Percentiles rank a stretch among this genome's conserved stretches.
Conservation (phyloP, 2,113 vertebrate species). For the Cyanoderma ruficeps region DNA sequence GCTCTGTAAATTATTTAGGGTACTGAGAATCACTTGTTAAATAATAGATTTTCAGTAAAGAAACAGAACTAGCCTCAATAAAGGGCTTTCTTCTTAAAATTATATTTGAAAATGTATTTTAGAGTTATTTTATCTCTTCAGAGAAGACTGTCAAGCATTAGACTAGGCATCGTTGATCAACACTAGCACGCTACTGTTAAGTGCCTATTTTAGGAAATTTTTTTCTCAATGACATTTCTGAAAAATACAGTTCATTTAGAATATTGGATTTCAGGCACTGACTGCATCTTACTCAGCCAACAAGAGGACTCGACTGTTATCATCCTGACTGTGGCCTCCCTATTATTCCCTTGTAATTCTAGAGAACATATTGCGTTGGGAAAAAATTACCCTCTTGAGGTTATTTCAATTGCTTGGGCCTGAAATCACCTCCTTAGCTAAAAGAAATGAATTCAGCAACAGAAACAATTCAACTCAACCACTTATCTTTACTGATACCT, state of each 20-base stretch:
- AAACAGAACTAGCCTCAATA: neutral
- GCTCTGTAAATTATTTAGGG: neutral
- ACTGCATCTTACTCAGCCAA: neutral
- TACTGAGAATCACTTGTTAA: neutral
- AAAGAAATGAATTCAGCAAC: neutral
- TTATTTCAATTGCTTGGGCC: neutral
- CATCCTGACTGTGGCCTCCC: neutral
- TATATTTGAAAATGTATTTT: neutral
- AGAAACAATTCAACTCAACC: neutral
- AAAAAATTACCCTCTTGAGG: slow-evolving; percentile 10
- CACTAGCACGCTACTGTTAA: neutral
- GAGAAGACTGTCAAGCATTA: neutral
- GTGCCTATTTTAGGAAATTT: neutral
- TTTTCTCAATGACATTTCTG: neutral
- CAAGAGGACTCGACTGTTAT: neutral
- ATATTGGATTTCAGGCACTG: neutral
- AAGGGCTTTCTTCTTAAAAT: neutral
- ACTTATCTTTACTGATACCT: neutral
- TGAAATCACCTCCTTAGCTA: neutral
- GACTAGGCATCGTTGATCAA: neutral
- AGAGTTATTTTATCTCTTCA: neutral
- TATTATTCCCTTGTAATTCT: slow-evolving; percentile 19
- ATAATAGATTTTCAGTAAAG: neutral
- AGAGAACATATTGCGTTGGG: neutral
- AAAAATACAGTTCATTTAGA: neutral